These are phyloP conservation scores for Carterocephalus palaemon DNA, from an alignment of 2,888 invertebrate genomes.

Conservation along the genomic window DNA sequence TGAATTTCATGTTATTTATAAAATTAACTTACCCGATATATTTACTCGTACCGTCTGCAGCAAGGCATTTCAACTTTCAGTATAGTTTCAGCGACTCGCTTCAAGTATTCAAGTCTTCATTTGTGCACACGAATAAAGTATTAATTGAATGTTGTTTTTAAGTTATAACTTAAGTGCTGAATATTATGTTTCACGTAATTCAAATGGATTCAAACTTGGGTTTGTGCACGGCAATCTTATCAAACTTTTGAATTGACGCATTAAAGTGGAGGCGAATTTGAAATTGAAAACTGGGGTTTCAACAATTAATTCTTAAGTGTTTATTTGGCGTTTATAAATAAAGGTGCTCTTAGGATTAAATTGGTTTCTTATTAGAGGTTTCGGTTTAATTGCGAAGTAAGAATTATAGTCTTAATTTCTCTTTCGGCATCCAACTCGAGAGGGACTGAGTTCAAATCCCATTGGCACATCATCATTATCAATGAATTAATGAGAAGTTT, in stretches of 20 bases:
- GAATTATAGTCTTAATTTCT: no score
- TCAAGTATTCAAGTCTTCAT: constrained; percentile 21
- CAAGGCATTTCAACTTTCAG: not conserved
- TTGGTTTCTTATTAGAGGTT: not conserved
- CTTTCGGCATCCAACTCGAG: no score
- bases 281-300: constrained; percentile 17
- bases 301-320: constrained; percentile 24
- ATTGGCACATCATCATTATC: no score
- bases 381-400: not conserved
- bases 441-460: no score
- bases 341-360: constrained; percentile 4
- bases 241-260: constrained; percentile 28
- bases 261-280: constrained; percentile 26
- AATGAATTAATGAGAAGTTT: no score
- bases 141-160: constrained; percentile 37
- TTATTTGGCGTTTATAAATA: constrained; percentile 15
- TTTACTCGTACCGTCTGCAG: no score
- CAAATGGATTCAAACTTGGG: constrained; percentile 28
- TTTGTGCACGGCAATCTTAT: constrained; percentile 25
- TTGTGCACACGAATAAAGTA: constrained; percentile 30
- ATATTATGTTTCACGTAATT: constrained; percentile 28
- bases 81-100: not conserved
- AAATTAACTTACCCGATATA: no score
- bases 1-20: no score
- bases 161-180: constrained; percentile 27